Conservation (phyloP, 2,888 invertebrate species). For the Tricholauxania praeusta region DNA sequence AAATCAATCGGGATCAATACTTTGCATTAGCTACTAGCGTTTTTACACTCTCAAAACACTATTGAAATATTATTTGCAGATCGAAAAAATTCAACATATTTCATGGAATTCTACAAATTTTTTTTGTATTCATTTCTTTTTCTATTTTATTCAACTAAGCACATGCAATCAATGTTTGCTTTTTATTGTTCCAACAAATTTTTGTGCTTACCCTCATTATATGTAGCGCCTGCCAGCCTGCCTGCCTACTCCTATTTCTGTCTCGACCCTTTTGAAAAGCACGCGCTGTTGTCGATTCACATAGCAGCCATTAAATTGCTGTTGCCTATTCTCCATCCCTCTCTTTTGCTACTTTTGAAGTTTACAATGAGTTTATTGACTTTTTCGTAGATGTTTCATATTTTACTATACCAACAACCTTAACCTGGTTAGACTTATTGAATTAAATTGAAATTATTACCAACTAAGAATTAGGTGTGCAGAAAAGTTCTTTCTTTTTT, state of each 20-base stretch:
- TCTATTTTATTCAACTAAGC: not conserved
- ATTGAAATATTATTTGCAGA: too few relatives aligned
- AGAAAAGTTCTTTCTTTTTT: too few relatives aligned
- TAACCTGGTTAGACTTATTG: slow-evolving; percentile 20
- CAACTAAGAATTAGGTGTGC: too few relatives aligned
- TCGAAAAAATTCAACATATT: too few relatives aligned
- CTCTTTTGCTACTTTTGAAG: not conserved
- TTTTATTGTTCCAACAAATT: too few relatives aligned
- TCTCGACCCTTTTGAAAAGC: not conserved
- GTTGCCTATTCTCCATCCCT: not conserved
- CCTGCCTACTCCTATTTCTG: not conserved
- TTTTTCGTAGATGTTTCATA: not conserved
- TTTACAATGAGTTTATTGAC: slow-evolving; percentile 27
- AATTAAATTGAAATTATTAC: too few relatives aligned
- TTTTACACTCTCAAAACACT: too few relatives aligned
- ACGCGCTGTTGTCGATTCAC: not conserved
- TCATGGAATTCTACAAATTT: not conserved
- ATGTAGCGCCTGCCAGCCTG: too few relatives aligned
- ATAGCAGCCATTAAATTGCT: not conserved
- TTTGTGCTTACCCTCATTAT: too few relatives aligned
- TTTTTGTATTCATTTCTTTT: not conserved
- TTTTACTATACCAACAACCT: not conserved
- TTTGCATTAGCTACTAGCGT: too few relatives aligned
- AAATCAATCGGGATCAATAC: too few relatives aligned
- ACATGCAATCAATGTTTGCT: not conserved